Base-by-base conservation (phyloP, 2,888 invertebrate genomes). In the Leucoma salicis region DNA sequence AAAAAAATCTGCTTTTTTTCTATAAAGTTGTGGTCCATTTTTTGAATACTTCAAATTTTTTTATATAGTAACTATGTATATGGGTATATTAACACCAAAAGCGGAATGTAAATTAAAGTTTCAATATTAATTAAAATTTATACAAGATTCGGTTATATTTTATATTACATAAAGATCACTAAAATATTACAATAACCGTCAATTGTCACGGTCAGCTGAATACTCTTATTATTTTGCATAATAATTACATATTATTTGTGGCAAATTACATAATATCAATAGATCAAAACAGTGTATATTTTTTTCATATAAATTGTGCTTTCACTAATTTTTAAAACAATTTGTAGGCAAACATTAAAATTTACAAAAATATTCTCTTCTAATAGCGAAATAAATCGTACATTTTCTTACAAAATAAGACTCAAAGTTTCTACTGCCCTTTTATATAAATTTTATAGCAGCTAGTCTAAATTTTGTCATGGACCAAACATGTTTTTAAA, bases 41-140 rank as follows among this genome's bases (percentile, higher is more conserved):
- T 60, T 53, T 46, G 42, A 59, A 59, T 55, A 57, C 46, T 42
- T 59, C 46, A 27, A 47, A 56, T 42, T 46, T 46, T 43, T 55
- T 60, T 60, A 38, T 13, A 53, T 57, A 47, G 12, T 43, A 43
- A 51, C 37, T 62, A 62, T 56, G 56, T 58, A 56, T 63, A 66
- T 55, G 58, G 53, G 54, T 66, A 65, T 49, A 66, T 72, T 61
- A 74, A 84, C 82, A 83, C 64, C 74, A 59, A 83, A 84, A 86
- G 86, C 86, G 76, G 81, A 78, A 78, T 83, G 78, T 77, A 72
- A 78, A 78, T 74, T 77, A 74, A 76, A 71, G 44, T 49, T 45
- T 60, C 57, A 53, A 46, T 54, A 39, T 14, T 38, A 47, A 25
- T 25, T 25, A 3, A 25, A 35, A 32, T 18, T 53, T 52, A 45